A percentile compares a stretch with the other conserved stretches of the same genome.
These are phyloP conservation scores for Agapornis canus DNA, from an alignment of 2,797 vertebrate genomes.

Conservation along the genomic window DNA sequence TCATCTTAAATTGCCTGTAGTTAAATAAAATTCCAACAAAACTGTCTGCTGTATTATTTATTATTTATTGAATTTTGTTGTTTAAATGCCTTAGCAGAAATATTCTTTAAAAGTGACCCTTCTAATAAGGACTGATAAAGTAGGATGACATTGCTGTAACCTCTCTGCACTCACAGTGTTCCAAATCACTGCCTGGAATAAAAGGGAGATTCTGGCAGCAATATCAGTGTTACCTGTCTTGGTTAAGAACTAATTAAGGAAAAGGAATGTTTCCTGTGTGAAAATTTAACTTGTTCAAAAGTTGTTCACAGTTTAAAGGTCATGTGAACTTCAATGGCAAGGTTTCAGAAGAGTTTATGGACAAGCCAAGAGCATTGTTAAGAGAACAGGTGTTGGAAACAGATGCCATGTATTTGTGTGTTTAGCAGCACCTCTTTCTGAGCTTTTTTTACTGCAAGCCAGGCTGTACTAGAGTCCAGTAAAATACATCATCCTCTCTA, in stretches of 20 bases:
- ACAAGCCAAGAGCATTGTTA: not conserved
- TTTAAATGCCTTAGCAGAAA: not conserved
- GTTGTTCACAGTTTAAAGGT: not conserved
- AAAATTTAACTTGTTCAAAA: not conserved
- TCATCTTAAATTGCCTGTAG: not conserved
- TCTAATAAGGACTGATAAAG: not conserved
- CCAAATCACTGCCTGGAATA: not conserved
- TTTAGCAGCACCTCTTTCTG: constrained; percentile 70
- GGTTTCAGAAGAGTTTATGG: not conserved
- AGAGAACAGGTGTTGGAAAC: constrained; percentile 75
- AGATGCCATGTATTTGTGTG: constrained; percentile 72
- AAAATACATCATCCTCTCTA: constrained; percentile 73
- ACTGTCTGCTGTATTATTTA: not conserved
- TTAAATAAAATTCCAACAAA: not conserved
- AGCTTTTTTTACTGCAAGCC: constrained; percentile 62
- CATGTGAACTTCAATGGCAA: not conserved
- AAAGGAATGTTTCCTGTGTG: not conserved
- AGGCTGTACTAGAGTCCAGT: constrained; percentile 75
- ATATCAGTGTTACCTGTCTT: not conserved
- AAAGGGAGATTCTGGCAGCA: not conserved
- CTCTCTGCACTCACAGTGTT: not conserved
- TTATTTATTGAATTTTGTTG: not conserved
- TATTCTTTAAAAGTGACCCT: not conserved
- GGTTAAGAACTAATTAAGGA: not conserved
- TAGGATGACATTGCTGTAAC: not conserved